These are phyloP conservation scores for Montipora foliosa DNA, from an alignment of 64 coral and sea anemone genomes.

Conservation along the genomic window DNA sequence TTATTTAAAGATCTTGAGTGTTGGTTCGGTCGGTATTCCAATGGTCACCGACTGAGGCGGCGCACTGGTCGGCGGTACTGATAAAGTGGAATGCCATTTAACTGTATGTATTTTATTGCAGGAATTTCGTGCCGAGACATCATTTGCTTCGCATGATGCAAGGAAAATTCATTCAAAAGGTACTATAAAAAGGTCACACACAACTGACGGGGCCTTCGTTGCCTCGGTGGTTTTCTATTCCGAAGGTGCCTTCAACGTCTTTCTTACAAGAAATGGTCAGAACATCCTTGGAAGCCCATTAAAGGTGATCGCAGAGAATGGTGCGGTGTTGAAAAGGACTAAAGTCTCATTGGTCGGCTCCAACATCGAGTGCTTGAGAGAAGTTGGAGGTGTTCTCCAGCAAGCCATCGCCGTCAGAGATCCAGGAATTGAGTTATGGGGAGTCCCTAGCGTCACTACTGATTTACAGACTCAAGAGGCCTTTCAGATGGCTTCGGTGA, in stretches of 20 bases:
- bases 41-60: too few species aligned
- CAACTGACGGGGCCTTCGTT: not conserved
- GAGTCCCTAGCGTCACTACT: slow-evolving; percentile 33
- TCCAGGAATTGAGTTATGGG: slow-evolving; percentile 42
- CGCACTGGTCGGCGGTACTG: too few species aligned
- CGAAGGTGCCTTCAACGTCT: slow-evolving; percentile 62
- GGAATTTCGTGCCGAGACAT: slow-evolving; percentile 16
- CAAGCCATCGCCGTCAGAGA: not conserved
- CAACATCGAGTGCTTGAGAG: slow-evolving; percentile 41
- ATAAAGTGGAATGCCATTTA: not conserved
- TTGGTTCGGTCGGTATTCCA: too few species aligned
- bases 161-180: not conserved
- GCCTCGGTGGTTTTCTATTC: slow-evolving; percentile 58
- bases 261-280: slow-evolving; percentile 53
- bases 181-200: not conserved
- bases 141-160: not conserved
- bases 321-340: slow-evolving; percentile 25
- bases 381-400: slow-evolving; percentile 60
- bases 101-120: not conserved
- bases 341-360: slow-evolving; percentile 75
- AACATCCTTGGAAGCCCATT: slow-evolving; percentile 53
- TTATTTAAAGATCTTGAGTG: too few species aligned
- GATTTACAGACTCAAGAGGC: slow-evolving; percentile 37
- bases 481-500: slow-evolving; percentile 67
- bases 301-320: slow-evolving; percentile 52